Evolutionary conservation across 2,113 vertebrate species (phyloP), one percentile per base, ranked within the genome.

Genomic region (Trichechus manatus): DNA sequence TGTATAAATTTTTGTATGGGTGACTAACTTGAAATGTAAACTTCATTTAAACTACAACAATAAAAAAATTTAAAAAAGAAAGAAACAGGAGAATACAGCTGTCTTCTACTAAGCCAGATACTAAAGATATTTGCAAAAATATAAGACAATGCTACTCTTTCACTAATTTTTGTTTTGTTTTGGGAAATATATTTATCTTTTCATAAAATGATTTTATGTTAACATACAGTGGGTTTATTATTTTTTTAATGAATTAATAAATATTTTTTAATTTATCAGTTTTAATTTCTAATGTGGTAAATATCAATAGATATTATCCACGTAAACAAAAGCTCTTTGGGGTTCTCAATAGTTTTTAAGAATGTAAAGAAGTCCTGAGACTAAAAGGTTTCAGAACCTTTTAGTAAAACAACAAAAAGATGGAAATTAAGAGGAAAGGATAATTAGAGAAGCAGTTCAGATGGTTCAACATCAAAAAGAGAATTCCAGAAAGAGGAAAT

Each of bases 171-270:
- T 39, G 19, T 36, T 91, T 94, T 92, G 11, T 70, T 96, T 95
- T 56, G n/a, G 63, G 79, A 91, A 80, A 19, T 47, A 50, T 61
- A 82, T 33, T 42, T 36, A 72, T 84, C 50, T 44, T 64, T 89
- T 89, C 7, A 15, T 80, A 78, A 87, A 93, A 36, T 33, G 78
- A 77, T 63, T 82, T 17, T 79, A n/a, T 33, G 17, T 64, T 64
- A 91, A 27, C 47, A 59, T 80, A 3, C 29, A 82, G 44, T 39
- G 3, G 36, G 13, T 83, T 78, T 70, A 72, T 64, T 56, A 56
- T 56, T 56, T 53, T 94, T 95, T 93, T 82, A 91, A 94, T 39
- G 50, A 91, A n/a, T 36, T 90, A 42, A 75, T 72, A 61, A 33
- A 39, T 39, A 39, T 79, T 93, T 83, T 84, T 61, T 19, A 33